Evolutionary conservation across 2,888 invertebrate species (phyloP).

Genomic region (Hyalella azteca): DNA sequence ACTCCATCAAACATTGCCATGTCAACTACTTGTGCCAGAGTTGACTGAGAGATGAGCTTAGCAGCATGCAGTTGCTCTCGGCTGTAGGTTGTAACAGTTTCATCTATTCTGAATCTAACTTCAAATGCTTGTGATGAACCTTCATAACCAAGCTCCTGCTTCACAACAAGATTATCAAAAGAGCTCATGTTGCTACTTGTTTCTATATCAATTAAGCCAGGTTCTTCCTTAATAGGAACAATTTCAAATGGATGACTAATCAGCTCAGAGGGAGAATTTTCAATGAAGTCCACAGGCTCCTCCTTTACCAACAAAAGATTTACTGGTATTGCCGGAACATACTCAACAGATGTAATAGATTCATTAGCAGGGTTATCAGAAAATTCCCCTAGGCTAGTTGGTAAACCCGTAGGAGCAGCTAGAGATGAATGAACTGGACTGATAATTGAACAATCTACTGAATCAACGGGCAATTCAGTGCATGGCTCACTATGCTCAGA

Average conservation of each 20-base stretch:
- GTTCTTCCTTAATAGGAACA: conserved; percentile 7
- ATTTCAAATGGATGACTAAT: neutral
- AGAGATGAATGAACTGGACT: neutral
- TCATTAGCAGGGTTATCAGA: neutral
- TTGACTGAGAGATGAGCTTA: conserved; percentile 52
- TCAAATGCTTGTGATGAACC: conserved; percentile 1
- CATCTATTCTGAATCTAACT: conserved; percentile 45
- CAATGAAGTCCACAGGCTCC: neutral
- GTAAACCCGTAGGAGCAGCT: neutral
- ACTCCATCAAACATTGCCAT: conserved; percentile 55
- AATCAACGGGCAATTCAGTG: too few relatives aligned
- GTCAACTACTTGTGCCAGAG: conserved; percentile 47
- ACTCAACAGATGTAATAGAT: neutral
- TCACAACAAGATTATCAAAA: neutral
- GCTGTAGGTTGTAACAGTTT: conserved; percentile 44
- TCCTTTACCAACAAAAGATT: conserved; percentile 4
- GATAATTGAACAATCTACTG: neutral
- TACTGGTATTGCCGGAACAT: neutral
- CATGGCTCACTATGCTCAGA: neutral
- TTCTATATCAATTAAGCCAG: neutral
- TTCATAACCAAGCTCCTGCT: neutral
- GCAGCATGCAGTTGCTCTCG: conserved; percentile 54
- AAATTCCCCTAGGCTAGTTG: neutral
- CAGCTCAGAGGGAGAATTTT: neutral
- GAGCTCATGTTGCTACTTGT: neutral